Conservation (phyloP, 2,113 vertebrate genomes). For the Poicephalus gulielmi region DNA sequence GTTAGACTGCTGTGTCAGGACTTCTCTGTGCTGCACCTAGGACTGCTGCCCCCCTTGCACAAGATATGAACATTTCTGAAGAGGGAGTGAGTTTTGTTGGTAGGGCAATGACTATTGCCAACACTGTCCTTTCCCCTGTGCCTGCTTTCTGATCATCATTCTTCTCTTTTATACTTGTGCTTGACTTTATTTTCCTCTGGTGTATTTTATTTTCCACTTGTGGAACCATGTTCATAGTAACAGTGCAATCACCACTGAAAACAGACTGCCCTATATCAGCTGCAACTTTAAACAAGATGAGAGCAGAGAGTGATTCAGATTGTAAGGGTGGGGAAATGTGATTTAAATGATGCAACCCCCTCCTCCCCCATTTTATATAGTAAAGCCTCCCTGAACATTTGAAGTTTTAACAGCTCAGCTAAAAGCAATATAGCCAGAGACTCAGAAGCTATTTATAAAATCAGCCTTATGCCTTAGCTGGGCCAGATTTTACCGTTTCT, state of each 20-base stretch:
- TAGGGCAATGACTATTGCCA: background rate
- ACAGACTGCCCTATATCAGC: background rate
- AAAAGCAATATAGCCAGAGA: background rate
- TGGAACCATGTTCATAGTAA: conserved; percentile 41
- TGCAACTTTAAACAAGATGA: conserved; percentile 20
- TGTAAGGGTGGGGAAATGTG: background rate
- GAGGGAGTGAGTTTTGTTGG: background rate
- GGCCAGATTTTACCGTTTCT: conserved; percentile 59
- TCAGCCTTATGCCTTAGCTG: background rate
- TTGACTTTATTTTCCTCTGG: conserved; percentile 50
- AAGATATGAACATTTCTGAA: background rate
- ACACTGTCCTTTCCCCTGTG: background rate
- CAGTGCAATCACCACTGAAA: background rate
- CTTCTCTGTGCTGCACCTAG: background rate
- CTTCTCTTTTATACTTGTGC: conserved; percentile 13
- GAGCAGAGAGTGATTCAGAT: background rate
- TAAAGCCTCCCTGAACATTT: background rate
- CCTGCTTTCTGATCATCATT: conserved; percentile 5
- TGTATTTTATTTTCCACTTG: conserved; percentile 60
- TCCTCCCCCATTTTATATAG: background rate
- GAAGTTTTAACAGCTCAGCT: background rate
- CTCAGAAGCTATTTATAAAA: conserved; percentile 1
- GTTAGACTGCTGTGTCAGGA: background rate
- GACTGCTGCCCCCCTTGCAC: too few relatives aligned
- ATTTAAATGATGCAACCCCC: background rate